Base-by-base conservation (phyloP, 2,797 vertebrate species). In the Anas georgica region DNA sequence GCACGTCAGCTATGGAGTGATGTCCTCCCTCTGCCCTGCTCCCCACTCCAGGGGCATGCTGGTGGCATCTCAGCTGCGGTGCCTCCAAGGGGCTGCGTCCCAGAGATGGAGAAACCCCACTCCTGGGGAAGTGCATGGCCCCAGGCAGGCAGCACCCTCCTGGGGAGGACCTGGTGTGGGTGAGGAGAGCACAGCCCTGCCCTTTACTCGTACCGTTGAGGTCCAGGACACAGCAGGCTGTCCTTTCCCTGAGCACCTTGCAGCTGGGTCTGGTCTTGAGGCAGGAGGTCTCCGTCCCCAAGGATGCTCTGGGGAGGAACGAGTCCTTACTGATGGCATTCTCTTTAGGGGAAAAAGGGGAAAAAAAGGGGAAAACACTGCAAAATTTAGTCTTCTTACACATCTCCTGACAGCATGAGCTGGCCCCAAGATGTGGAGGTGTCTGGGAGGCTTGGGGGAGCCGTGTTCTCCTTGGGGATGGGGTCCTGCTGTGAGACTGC, bases 401-500 rank as follows among this genome's bases (percentile, higher is more conserved):
- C 20, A 35, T 43, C 48, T 58, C 12, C 55, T 74, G 29, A 29
- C 10, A 33, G 4, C 1, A 0, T 25, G 23, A 79, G 58, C 46
- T 82, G 52, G 22, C 52, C 20, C 7, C 25, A 37, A 54, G 14
- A 21, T 0, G 0, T 3, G 7, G 22, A 66, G 58, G 31, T 1
- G 4, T 12, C 1, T 5, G 33, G 35, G 66, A 68, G 31, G 58
- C 26, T 50, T 70, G 37, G 26, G n/a, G 41, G 59, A 66, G n/a
- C n/a, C 0, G 0, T 31, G 29, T 31, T 41, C 8, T 37, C 37
- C 37, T 37, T 37, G 37, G 9, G 58, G 11, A 41, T 12, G 5
- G 29, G 17, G 10, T 37, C 37, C 37, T 37, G 37, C 37, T 10
- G 4, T 2, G 15, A 39, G 21, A 45, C 50, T 41, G 48, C 12